phyloP scores from a whole-genome alignment of 2,113 vertebrate species.

The Otus sunia region DNA sequence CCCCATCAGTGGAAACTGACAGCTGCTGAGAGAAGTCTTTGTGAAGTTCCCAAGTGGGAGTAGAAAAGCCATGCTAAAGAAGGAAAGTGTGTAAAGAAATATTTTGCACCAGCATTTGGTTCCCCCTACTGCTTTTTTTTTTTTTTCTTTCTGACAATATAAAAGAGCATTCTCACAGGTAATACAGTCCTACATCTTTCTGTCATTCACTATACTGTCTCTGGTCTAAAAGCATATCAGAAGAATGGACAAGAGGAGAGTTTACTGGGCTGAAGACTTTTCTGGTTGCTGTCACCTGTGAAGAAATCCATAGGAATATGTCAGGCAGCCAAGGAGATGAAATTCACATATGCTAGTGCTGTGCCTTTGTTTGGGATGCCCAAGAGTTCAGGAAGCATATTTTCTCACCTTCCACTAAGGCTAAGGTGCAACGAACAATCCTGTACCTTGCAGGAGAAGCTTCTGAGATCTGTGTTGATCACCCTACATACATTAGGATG shows the following conservation, averaged over 20 bases:
- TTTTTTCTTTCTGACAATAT: neutral
- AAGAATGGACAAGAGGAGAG: neutral
- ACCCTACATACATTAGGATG: neutral
- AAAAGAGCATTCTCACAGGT: neutral
- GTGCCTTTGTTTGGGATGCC: neutral
- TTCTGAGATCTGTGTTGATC: neutral
- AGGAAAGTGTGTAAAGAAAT: neutral
- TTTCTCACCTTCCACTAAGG: neutral
- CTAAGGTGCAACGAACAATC: neutral
- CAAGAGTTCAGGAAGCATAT: neutral
- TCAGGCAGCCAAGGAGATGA: neutral
- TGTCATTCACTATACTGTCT: neutral
- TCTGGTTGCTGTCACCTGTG: neutral
- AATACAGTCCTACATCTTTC: neutral
- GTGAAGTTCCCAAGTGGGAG: neutral
- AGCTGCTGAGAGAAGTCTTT: neutral
- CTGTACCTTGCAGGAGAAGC: neutral
- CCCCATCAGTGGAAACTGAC: neutral
- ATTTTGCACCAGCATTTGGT: neutral
- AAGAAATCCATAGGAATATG: neutral
- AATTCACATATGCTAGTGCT: neutral
- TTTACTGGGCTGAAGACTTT: neutral
- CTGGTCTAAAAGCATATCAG: neutral
- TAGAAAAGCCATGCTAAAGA: neutral
- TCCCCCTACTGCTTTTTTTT: neutral